Base-by-base conservation (phyloP, 2,797 vertebrate genomes). In the Enteromius argenteus region DNA sequence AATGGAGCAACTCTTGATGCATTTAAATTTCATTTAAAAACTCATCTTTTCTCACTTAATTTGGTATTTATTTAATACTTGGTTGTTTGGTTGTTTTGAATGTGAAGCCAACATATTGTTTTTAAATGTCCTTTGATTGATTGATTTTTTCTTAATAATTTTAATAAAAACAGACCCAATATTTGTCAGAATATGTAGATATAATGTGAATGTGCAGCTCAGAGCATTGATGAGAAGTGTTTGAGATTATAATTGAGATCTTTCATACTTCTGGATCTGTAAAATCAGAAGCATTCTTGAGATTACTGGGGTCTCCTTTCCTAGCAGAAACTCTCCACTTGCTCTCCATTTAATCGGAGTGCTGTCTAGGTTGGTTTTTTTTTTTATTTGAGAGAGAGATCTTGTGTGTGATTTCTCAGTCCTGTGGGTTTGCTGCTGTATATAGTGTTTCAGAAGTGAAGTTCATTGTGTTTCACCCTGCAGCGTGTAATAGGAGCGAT, bases 401-500 rank as follows among this genome's bases (percentile, higher is more conserved):
- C 4, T 46, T 7, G 19, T 44, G 10, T 21, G 53, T 72, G 39
- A 60, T 62, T 23, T 72, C 32, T 44, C 11, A 30, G 21, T 71
- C 67, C 37, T 71, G 67, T 58, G 23, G 17, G 37, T 72, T 81
- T n/a, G 23, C 23, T 58, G 67, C 5, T 60, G 62, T 17, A 81
- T 81, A 72, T 72, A 71, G 51, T 46, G 27, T 81, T 81, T 81
- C 79, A 72, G 51, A 66, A 15, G 4, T 46, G 17, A 72, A 60
- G 68, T 72, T 72, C 4, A 72, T 81, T 72, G 68, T 72, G 79
- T 71, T 67, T 77, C 35, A 53, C 60, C 81, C 81, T 68, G 73
- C 7, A 58, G 81, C 51, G 7, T 76, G 81, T 68, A 83, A 83
- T 8, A 56, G 9, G 81, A 83, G 73, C 9, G 37, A 67, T 77